Base-by-base conservation (phyloP, 2,113 vertebrate species). In the Marcusenius ussheri region DNA sequence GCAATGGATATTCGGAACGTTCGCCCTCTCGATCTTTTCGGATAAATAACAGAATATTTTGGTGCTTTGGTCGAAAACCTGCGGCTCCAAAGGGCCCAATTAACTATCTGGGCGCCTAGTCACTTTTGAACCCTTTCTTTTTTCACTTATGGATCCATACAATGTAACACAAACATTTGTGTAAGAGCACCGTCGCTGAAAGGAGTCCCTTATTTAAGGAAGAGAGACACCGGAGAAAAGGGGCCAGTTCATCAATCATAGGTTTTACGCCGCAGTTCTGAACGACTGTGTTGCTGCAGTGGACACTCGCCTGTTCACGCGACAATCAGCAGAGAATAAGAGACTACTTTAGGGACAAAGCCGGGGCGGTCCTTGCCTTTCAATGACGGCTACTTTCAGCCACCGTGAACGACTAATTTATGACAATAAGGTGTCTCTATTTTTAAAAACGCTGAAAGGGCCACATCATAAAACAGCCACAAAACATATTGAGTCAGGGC, bases 191-290 rank as follows among this genome's bases (percentile, higher is more conserved):
- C 90, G 91, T 80, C 90, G 88, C 80, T 92, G 92, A 93, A 91
- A 92, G 93, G 92, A 89, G 56, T n/a, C 89, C 87, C 91, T 91
- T 70, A 89, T 90, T 90, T 87, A 66, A 89, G 90, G 89, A 90
- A 70, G 84, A 49, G 89, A 91, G 89, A 89, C 88, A 92, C 85
- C 90, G 89, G 90, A 88, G 70, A 91, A 62, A 90, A 89, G 88
- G 85, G 90, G 87, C 10, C 85, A 89, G 89, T 87, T 92, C 94
- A 93, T 94, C 94, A 92, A 93, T 93, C 93, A 93, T 80, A 49
- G 84, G 89, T 88, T 90, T 90, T 91, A 90, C 46, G 85, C 45
- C 66, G 90, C 83, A 80, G 77, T 90, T 88, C 90, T 86, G 66
- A 50, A 85, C 91, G 77, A 89, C 88, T 90, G 90, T 58, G 50